Evolutionary conservation across 2,113 vertebrate species (phyloP).

Genomic region (Rhagologus leucostigma): DNA sequence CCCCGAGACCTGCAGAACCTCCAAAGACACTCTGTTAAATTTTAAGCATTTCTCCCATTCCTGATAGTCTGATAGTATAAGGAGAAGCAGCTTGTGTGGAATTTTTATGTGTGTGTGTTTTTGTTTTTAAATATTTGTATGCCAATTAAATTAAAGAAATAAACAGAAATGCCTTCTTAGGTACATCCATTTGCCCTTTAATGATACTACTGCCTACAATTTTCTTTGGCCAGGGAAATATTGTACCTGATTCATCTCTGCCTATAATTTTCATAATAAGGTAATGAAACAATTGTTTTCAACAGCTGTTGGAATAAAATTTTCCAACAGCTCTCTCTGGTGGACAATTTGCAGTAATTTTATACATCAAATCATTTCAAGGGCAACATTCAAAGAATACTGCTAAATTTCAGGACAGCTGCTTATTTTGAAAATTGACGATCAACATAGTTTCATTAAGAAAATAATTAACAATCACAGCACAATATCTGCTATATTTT

Average conservation of each 20-base stretch:
- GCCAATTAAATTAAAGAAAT: not conserved
- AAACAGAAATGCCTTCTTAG: not conserved
- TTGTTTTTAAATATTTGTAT: not conserved
- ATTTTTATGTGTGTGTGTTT: not conserved
- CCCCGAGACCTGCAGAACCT: not conserved
- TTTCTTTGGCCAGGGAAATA: not conserved
- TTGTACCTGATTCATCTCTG: not conserved
- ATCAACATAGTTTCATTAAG: not conserved
- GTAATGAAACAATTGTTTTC: not conserved
- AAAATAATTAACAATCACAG: not conserved
- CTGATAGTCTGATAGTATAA: not conserved
- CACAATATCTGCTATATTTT: not conserved
- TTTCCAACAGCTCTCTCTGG: constrained; percentile 69
- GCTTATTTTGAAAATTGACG: not conserved
- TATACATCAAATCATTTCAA: not conserved
- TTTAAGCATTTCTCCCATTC: not conserved
- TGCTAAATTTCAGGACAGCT: not conserved
- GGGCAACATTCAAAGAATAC: not conserved
- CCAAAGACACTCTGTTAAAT: not conserved
- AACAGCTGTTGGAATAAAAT: not conserved
- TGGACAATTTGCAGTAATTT: constrained; percentile 25
- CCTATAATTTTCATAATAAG: not conserved
- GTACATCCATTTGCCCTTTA: not conserved
- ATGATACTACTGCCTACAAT: not conserved
- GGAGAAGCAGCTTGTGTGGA: not conserved